A percentile compares a stretch with the other conserved stretches of the same genome.
Conservation (phyloP, 2,113 vertebrate species). For the Phycodurus eques region DNA sequence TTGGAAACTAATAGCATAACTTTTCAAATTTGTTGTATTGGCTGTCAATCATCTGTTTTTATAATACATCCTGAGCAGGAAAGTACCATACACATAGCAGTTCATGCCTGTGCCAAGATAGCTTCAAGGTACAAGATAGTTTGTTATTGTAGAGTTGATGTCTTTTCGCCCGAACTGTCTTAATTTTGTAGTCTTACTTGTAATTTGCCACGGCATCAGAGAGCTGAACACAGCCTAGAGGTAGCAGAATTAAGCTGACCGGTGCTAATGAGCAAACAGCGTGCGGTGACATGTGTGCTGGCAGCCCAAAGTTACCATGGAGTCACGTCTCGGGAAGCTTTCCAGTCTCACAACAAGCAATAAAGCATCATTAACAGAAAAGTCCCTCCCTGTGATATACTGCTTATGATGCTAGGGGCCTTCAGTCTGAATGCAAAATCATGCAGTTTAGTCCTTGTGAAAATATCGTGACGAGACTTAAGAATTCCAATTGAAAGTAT, state of each 20-base stretch:
- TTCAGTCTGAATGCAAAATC: background rate
- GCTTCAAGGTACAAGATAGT: background rate
- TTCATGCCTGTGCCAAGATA: background rate
- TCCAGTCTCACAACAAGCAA: slow-evolving; percentile 3
- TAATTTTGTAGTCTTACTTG: background rate
- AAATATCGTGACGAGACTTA: no score
- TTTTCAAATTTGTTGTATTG: slow-evolving; percentile 53
- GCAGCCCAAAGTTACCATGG: background rate
- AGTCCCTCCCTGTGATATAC: background rate
- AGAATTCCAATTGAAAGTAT: no score
- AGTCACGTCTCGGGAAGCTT: background rate
- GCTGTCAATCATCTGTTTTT: slow-evolving; percentile 65
- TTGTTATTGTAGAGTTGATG: background rate
- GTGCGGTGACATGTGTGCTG: slow-evolving; percentile 8
- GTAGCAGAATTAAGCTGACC: slow-evolving; percentile 15
- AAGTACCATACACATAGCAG: slow-evolving; percentile 57
- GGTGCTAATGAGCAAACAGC: slow-evolving; percentile 17
- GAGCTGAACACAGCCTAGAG: background rate
- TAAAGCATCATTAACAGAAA: slow-evolving; percentile 10
- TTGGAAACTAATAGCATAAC: slow-evolving; percentile 19
- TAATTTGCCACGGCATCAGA: background rate
- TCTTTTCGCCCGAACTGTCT: background rate
- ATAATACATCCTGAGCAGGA: slow-evolving; percentile 45
- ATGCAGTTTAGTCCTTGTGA: no score
- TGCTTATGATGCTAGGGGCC: background rate